Percentiles rank a stretch among this genome's conserved stretches.
Evolutionary conservation across 2,113 vertebrate genomes (phyloP).

Genomic region (Motacilla tschutschensis): DNA sequence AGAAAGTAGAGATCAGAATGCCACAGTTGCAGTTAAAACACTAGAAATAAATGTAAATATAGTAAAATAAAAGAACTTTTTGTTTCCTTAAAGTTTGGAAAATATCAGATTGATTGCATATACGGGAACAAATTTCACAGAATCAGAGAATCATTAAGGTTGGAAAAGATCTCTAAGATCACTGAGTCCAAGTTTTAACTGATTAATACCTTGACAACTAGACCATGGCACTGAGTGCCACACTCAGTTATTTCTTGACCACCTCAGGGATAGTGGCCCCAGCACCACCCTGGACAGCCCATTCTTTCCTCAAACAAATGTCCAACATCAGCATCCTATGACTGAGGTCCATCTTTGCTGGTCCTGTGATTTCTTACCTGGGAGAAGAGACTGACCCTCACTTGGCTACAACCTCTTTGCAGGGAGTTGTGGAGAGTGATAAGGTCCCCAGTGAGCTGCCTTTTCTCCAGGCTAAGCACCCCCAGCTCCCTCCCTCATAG

Average conservation of each 20-base stretch:
- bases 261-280: neutral
- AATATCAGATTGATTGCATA: neutral
- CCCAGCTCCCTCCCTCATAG: neutral
- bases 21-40: neutral
- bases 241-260: neutral
- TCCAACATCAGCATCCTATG: neutral
- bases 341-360: neutral
- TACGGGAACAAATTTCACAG: neutral
- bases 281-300: neutral
- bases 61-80: neutral
- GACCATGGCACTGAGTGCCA: no score
- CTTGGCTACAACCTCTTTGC: neutral
- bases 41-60: neutral
- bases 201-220: neutral
- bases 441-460: neutral
- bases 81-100: neutral
- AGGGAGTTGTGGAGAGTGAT: neutral
- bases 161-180: neutral
- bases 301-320: neutral
- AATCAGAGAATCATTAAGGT: neutral
- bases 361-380: neutral
- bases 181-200: neutral
- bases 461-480: neutral
- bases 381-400: neutral
- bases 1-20: neutral